phyloP scores from a whole-genome alignment of 2,113 vertebrate genomes.

The Carassius gibelio region DNA sequence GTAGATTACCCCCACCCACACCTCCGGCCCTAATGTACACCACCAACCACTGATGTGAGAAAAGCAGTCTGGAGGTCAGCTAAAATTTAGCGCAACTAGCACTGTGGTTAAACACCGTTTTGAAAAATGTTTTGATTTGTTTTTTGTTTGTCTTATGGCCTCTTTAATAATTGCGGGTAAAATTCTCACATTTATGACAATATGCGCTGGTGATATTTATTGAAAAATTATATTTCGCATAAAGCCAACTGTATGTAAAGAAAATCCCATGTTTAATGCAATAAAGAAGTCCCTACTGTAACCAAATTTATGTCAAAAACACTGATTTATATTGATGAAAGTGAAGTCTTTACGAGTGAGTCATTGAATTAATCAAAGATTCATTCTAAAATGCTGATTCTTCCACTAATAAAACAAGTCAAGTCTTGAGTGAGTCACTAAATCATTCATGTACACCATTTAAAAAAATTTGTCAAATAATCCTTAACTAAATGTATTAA shows the following conservation, averaged over 20 bases:
- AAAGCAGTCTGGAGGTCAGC: background rate
- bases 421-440: background rate
- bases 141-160: background rate
- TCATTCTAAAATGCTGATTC: background rate
- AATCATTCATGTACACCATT: too few species aligned
- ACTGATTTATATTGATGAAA: background rate
- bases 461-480: too few species aligned
- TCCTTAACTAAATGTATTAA: too few species aligned
- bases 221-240: background rate
- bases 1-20: background rate
- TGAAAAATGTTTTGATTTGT: background rate
- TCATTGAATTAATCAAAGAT: background rate
- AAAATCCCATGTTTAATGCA: too few species aligned
- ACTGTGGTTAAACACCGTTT: background rate
- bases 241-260: background rate
- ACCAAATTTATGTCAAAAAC: background rate
- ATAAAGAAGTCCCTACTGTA: too few species aligned
- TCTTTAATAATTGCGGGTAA: background rate
- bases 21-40: background rate
- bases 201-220: background rate
- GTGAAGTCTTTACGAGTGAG: background rate
- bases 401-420: background rate
- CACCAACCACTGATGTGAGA: slow-evolving; percentile 17
- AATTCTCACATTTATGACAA: background rate
- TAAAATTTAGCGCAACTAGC: background rate